Conservation (phyloP, 2,888 invertebrate genomes). For the Synergus japonicus region DNA sequence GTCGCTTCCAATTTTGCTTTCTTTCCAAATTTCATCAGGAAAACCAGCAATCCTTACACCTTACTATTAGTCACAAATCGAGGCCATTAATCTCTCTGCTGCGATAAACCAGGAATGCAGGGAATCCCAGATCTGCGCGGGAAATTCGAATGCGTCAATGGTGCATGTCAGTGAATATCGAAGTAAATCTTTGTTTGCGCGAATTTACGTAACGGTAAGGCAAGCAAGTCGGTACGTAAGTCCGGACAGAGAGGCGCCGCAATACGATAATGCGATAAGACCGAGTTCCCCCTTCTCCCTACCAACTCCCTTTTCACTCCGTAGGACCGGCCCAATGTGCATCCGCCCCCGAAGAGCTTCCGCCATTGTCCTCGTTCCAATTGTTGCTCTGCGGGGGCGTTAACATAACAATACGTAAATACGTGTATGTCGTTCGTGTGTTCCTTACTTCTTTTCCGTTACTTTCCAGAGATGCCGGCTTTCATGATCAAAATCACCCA, state of each 20-base stretch:
- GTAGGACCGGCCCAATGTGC: slow-evolving; percentile 50
- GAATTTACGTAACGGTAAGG: slow-evolving; percentile 69
- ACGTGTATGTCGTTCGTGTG: slow-evolving; percentile 50
- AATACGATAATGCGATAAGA: slow-evolving; percentile 74
- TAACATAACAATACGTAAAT: slow-evolving; percentile 75
- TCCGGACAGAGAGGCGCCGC: slow-evolving; percentile 73
- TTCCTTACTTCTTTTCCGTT: slow-evolving; percentile 52
- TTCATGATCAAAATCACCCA: background rate
- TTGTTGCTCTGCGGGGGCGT: slow-evolving; percentile 72
- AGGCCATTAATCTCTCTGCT: slow-evolving; percentile 46
- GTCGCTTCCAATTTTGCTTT: too few relatives aligned
- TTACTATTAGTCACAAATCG: background rate
- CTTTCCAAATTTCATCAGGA: background rate
- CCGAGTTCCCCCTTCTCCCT: slow-evolving; percentile 50
- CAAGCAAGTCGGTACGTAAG: slow-evolving; percentile 58
- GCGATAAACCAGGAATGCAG: background rate
- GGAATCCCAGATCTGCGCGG: slow-evolving; percentile 10
- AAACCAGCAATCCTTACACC: background rate
- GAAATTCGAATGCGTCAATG: slow-evolving; percentile 44
- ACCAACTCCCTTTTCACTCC: slow-evolving; percentile 50
- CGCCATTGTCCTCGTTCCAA: slow-evolving; percentile 72
- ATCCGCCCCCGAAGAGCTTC: slow-evolving; percentile 59
- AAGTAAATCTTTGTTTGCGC: slow-evolving; percentile 71
- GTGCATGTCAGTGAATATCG: slow-evolving; percentile 56
- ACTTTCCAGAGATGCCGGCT: slow-evolving; percentile 40